A percentile compares a stretch with the other conserved stretches of the same genome.
These are phyloP conservation scores for Hypotaenidia okinawae DNA, from an alignment of 2,797 vertebrate genomes.

Conservation along the genomic window DNA sequence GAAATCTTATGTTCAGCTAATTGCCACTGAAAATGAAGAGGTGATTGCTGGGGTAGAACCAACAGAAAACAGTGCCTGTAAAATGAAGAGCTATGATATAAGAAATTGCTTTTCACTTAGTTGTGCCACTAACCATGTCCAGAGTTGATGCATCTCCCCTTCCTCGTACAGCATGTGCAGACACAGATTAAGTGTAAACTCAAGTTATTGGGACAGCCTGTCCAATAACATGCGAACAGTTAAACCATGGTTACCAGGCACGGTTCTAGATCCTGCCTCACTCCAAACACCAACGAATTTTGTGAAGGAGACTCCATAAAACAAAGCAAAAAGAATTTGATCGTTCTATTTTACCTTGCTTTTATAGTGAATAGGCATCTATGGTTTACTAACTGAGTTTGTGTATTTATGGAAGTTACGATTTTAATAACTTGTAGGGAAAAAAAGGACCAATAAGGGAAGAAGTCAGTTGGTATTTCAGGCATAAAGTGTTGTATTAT, in stretches of 20 bases:
- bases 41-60: background rate
- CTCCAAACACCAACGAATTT: background rate
- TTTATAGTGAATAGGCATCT: background rate
- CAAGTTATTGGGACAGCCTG: accelerated
- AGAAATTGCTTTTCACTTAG: background rate
- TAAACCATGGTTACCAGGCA: background rate
- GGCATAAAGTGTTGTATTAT: background rate
- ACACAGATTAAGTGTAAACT: background rate
- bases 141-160: background rate
- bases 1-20: background rate
- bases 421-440: background rate
- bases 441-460: background rate
- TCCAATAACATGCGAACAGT: background rate
- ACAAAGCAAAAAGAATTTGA: background rate
- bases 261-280: background rate
- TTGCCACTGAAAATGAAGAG: background rate
- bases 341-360: background rate
- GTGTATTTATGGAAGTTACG: background rate
- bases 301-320: background rate
- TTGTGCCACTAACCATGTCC: background rate
- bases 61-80: background rate
- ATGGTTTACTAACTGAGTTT: background rate
- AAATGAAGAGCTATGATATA: background rate
- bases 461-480: background rate
- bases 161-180: background rate